Conservation (phyloP, 2,113 vertebrate genomes). For the Ovis canadensis region DNA sequence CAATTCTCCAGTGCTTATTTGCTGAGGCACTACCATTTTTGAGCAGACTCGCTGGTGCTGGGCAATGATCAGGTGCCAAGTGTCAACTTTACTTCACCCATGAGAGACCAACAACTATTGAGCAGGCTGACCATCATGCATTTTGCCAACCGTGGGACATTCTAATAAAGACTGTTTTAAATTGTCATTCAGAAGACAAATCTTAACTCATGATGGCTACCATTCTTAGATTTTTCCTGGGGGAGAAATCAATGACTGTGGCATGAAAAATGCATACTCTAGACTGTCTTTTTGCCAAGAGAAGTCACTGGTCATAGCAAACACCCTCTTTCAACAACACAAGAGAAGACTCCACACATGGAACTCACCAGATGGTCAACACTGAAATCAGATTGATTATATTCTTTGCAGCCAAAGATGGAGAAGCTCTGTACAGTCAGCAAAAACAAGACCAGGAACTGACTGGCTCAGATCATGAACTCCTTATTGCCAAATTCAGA, state of each 20-base stretch:
- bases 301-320: neutral
- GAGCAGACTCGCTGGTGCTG: neutral
- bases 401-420: neutral
- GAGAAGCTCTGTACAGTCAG: neutral
- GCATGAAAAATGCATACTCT: conserved; percentile 31
- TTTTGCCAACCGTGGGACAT: neutral
- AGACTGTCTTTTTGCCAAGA: neutral
- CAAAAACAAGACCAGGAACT: neutral
- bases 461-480: neutral
- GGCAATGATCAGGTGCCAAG: neutral
- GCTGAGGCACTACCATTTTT: neutral
- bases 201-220: neutral
- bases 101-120: neutral
- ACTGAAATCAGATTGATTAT: neutral
- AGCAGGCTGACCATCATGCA: neutral
- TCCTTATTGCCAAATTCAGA: neutral
- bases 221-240: conserved; percentile 22
- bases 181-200: neutral
- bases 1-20: neutral
- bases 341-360: neutral
- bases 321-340: neutral
- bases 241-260: conserved; percentile 46
- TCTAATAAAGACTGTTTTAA: conserved; percentile 27
- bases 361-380: neutral
- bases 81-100: neutral